Base-by-base conservation (phyloP, 2,113 vertebrate genomes). In the Sander vitreus region DNA sequence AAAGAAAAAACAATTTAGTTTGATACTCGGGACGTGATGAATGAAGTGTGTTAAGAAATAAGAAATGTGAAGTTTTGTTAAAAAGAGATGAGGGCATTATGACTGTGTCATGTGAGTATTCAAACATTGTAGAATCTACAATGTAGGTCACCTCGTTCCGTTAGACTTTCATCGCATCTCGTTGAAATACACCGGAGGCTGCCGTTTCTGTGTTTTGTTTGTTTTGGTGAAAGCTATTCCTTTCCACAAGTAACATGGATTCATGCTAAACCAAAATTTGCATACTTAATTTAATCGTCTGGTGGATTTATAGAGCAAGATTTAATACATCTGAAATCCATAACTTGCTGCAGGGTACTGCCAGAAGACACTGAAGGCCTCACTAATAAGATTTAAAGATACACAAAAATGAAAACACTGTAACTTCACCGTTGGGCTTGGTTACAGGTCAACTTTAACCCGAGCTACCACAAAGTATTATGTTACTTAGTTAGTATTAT, bases 1-100 rank as follows among this genome's bases (percentile, higher is more conserved):
- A 58, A 23, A 83, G 53, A 79, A 85, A 89, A 89, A 84, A 72
- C 85, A 81, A 87, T 85, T 84, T 85, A 10, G 6, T 36, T 68
- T 78, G 55, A 77, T 75, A 43, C 62, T 68, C 19, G 1, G 25
- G 59, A 48, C 27, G n/a, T 59, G 48, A 48, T 63, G 53, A 79
- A 67, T 82, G 69, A 83, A 82, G 77, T 73, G 66, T 36, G 27
- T 21, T 47, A 25, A 59, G 6, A 73, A 71, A 71, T 51, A 18
- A 73, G 55, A 69, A 74, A 81, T 25, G 27, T 58, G 16, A 78
- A 8, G 48, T 39, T 81, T 74, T 81, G 79, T 89, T 86, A 80
- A 84, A 80, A 73, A 43, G 30, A 64, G 23, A 53, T 30, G 16
- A 53, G 62, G 82, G 75, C 64, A 5, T 43, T 58, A 77, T 55